These are phyloP conservation scores for Brachypalpus laphriformis DNA, from an alignment of 2,888 invertebrate species.

Conservation along the genomic window DNA sequence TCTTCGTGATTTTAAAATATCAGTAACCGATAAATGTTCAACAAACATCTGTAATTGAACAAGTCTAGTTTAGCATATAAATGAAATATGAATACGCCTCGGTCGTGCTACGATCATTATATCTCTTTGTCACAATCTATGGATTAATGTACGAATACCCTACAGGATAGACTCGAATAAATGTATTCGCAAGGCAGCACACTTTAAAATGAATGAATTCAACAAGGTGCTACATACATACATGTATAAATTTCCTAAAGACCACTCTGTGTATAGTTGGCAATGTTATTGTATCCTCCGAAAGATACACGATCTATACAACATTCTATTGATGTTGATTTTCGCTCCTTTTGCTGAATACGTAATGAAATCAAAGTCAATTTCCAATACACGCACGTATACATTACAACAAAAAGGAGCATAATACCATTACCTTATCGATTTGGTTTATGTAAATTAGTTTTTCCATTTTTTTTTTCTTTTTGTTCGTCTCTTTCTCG, in stretches of 20 bases:
- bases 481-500: neutral
- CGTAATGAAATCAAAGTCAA: conserved; percentile 72
- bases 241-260: conserved; percentile 36
- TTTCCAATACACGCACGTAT: conserved; percentile 72
- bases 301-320: conserved; percentile 46
- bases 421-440: conserved; percentile 73
- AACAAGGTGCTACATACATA: conserved; percentile 36
- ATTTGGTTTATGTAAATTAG: conserved; percentile 73
- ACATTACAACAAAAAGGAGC: conserved; percentile 72
- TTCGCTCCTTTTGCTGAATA: conserved; percentile 73
- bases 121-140: neutral
- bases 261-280: conserved; percentile 44
- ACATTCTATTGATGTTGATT: conserved; percentile 65
- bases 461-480: conserved; percentile 60
- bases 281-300: conserved; percentile 31
- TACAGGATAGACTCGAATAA: neutral
- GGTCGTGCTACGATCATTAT: neutral
- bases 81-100: neutral
- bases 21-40: neutral
- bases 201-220: conserved; percentile 51
- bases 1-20: neutral
- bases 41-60: neutral
- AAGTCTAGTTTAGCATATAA: neutral
- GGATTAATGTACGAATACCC: neutral
- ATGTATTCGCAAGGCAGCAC: conserved; percentile 10